Percentiles rank a stretch among this genome's conserved stretches.
phyloP scores from a whole-genome alignment of 2,797 vertebrate genomes.

The Benthosema pterotum region DNA sequence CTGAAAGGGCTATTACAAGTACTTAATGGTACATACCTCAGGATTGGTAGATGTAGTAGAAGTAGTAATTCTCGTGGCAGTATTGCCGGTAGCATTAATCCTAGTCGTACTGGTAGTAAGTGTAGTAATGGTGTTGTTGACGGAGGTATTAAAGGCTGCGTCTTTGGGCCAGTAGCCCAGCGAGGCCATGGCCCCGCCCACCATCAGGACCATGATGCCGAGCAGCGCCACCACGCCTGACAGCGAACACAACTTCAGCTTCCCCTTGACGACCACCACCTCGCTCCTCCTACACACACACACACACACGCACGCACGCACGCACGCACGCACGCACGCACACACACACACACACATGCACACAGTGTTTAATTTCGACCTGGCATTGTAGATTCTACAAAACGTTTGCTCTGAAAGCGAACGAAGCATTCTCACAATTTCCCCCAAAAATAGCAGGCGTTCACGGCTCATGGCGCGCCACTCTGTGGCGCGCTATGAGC shows the following conservation, averaged over 20 bases:
- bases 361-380: too few relatives aligned
- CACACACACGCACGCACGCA: conserved; percentile 90
- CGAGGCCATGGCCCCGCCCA: conserved; percentile 89
- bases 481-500: too few relatives aligned
- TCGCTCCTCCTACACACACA: conserved; percentile 90
- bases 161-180: conserved; percentile 94
- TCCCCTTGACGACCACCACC: conserved; percentile 93
- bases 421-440: too few relatives aligned
- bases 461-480: too few relatives aligned
- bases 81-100: background rate
- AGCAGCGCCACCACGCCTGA: conserved; percentile 89
- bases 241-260: conserved; percentile 88
- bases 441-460: too few relatives aligned
- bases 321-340: conserved; percentile 76
- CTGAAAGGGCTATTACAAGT: too few relatives aligned
- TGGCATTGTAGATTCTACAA: too few relatives aligned
- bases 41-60: too few relatives aligned
- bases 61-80: background rate
- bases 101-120: conserved; percentile 12
- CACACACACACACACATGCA: conserved; percentile 7
- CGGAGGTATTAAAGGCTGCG: conserved; percentile 61
- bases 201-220: conserved; percentile 89
- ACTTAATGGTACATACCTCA: too few relatives aligned
- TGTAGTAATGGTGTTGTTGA: conserved; percentile 19
- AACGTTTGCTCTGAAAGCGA: too few relatives aligned